Conservation (phyloP, 2,797 vertebrate genomes). For the Parauchenoglanis punctatus region DNA sequence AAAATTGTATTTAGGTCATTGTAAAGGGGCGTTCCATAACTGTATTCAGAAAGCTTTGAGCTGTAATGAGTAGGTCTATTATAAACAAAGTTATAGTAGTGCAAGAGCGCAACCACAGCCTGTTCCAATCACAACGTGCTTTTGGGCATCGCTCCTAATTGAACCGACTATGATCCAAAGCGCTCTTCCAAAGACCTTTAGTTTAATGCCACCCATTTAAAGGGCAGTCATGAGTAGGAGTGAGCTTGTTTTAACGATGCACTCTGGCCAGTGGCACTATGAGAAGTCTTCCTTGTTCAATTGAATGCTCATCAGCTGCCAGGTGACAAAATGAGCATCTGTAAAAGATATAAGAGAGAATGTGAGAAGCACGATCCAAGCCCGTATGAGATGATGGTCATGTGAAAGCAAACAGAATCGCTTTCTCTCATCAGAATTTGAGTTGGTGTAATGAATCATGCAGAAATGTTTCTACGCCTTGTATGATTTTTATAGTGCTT, state of each 20-base stretch:
- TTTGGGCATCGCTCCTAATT: conserved; percentile 63
- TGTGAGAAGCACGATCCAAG: neutral
- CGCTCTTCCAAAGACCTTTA: conserved; percentile 46
- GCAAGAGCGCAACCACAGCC: conserved; percentile 13
- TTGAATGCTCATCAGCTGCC: neutral
- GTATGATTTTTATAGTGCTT: neutral
- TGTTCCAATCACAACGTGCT: conserved; percentile 56
- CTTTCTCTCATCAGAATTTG: neutral
- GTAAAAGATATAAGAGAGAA: neutral
- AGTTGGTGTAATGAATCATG: neutral
- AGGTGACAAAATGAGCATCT: neutral
- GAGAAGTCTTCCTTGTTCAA: conserved; percentile 19
- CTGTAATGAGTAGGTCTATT: neutral
- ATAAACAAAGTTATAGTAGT: neutral
- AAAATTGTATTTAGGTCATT: neutral
- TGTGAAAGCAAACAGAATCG: neutral
- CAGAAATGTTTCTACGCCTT: neutral
- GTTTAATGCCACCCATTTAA: conserved; percentile 65
- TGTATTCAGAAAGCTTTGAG: neutral
- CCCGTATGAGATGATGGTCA: neutral
- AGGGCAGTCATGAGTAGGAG: conserved; percentile 61
- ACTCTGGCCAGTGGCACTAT: conserved; percentile 53
- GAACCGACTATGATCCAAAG: conserved; percentile 55
- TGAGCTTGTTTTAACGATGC: conserved; percentile 57
- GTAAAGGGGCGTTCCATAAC: neutral